These are phyloP conservation scores for Magallana angulata DNA, from an alignment of 1,140 invertebrate species.

Conservation along the genomic window DNA sequence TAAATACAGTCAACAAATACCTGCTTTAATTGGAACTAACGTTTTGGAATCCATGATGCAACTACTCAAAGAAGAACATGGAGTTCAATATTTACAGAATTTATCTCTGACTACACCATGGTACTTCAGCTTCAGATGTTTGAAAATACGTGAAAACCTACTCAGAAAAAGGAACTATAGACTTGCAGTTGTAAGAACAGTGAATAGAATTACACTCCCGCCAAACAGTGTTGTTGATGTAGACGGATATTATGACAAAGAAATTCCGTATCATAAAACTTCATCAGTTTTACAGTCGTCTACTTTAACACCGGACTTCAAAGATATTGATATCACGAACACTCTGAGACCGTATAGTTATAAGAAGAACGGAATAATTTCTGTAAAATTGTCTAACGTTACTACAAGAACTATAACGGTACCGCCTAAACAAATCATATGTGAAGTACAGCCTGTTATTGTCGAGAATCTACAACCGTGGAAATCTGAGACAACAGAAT, in stretches of 20 bases:
- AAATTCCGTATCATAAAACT: constrained; percentile 40
- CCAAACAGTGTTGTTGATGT: constrained; percentile 43
- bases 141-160: constrained; percentile 45
- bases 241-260: constrained; percentile 38
- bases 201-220: constrained; percentile 44
- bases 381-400: constrained; percentile 41
- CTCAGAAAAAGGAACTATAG: constrained; percentile 31
- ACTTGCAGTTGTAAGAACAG: constrained; percentile 48
- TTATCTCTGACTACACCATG: constrained; percentile 40
- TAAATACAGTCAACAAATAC: constrained; percentile 45
- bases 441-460: constrained; percentile 50
- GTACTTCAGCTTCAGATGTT: constrained; percentile 52
- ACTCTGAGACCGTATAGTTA: constrained; percentile 27
- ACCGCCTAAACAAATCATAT: constrained; percentile 42
- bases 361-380: constrained; percentile 6
- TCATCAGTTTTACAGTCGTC: constrained; percentile 51
- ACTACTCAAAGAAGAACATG: constrained; percentile 7
- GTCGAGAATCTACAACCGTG: neutral
- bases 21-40: constrained; percentile 48
- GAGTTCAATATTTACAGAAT: constrained; percentile 46
- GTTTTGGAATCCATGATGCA: constrained; percentile 43
- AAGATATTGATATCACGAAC: constrained; percentile 2
- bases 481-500: neutral
- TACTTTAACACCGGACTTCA: constrained; percentile 19
- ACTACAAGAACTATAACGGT: constrained; percentile 40